Base-by-base conservation (phyloP, 2,113 vertebrate species). In the Pitta sordida region DNA sequence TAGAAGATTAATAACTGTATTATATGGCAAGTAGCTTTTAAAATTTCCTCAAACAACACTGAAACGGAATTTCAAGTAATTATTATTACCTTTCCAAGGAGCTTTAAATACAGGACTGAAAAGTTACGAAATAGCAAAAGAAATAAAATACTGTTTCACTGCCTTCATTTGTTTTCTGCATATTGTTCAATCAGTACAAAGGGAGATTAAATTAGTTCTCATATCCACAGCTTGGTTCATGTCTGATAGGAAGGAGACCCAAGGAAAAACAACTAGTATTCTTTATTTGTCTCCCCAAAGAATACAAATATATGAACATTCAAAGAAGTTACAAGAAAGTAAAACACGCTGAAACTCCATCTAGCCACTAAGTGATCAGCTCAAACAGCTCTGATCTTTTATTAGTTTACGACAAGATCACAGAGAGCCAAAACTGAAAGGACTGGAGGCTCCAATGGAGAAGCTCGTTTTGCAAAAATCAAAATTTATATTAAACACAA, bases 241-340 rank as follows among this genome's bases (percentile, higher is more conserved):
- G 7, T 51, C 30, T 68, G 48, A 59, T 32, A 86, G 11, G 7
- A 7, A 70, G 18, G 7, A 91, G 73, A 74, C 18, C 34, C 21
- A 80, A 68, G 19, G 19, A 44, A 52, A 70, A 62, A 48, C 12
- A 64, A 24, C 9, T 15, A 77, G 6, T 18, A 91, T 22, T 18
- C 24, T 39, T 84, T 13, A 58, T 9, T 65, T 9, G 14, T 24
- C 27, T 70, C 13, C 16, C n/a, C 39, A 21, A 58, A 34, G 43
- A 86, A 21, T 36, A 32, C 3, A 65, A 24, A 10, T 6, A 37
- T 17, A 39, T 0, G 2, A 3, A 37, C 5, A 1, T 30, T 52
- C 39, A 63, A 51, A 53, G 29, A 63, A 27, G 7, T 36, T 16
- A 53, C n/a, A 60, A 70, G 36, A 30, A 65, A 56, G 4, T 26